Evolutionary conservation across 2,113 vertebrate species (phyloP), one percentile per base, ranked within the genome.

Genomic region (Australoheros scitulus): DNA sequence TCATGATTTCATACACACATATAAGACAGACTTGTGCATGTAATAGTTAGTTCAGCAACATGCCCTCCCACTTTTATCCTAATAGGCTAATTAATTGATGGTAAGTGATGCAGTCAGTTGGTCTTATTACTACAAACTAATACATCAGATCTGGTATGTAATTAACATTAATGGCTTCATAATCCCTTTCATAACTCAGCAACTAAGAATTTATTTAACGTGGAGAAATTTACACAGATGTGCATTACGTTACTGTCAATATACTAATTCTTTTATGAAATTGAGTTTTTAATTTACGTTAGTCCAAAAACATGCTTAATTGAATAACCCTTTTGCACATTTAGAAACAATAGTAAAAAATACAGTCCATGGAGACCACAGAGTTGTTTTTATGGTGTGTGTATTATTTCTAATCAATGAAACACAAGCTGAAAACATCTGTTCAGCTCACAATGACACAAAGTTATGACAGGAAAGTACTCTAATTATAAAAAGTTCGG

Each of bases 11-110:
- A 50, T 22, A 61, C 57, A 76, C 15, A 20, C 58, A 56, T 20
- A 18, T 29, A 2, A 68, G 14, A 47, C 52, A 36, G 52, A 36
- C 34, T 14, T 56, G 11, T 70, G 60, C 55, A 58, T 74, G 65
- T 57, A 38, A 50, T 32, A 34, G 78, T 24, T 41, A 56, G 38
- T 72, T 89, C 20, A 84, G 59, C 64, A 26, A 55, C 61, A 64
- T 80, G 41, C 63, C 63, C 78, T 76, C 76, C 61, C 50, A 63
- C 76, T 68, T 82, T 90, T 77, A 92, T 88, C 82, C 81, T 79
- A 87, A 83, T 80, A 61, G 65, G 61, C 61, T 87, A 86, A 90
- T 88, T 90, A 83, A 87, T 80, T 79, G 68, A 80, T 88, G 64
- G 38, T 70, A 82, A 87, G 38, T 79, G 64, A 76, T 83, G 81